phyloP scores from a whole-genome alignment of 30 jellyfish, hydroid and myxozoan species.

The Aurelia sp. region DNA sequence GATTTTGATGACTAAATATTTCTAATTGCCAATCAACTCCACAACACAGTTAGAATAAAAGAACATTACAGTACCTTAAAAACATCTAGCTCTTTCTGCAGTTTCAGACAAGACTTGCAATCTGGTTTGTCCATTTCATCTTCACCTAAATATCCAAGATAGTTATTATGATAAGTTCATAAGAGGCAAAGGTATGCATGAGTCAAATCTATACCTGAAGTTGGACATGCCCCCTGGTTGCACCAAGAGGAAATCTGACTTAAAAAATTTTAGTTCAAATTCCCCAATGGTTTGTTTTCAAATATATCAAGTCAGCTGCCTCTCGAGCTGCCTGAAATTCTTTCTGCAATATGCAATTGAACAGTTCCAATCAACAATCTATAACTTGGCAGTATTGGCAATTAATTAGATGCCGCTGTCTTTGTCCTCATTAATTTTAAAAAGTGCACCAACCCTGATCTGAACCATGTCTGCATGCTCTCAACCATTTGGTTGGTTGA shows the following conservation, averaged over 20 bases:
- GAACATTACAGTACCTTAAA: neutral
- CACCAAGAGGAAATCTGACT: constrained; percentile 21
- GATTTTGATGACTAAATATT: neutral
- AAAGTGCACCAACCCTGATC: constrained; percentile 17
- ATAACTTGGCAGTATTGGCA: constrained; percentile 18
- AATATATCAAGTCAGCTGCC: constrained; percentile 9
- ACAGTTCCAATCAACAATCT: constrained; percentile 9
- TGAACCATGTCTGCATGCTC: constrained; percentile 19
- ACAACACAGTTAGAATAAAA: neutral
- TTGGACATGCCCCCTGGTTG: constrained; percentile 19
- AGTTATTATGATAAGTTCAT: constrained; percentile 5
- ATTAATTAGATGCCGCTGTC: constrained; percentile 10
- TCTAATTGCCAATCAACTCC: neutral
- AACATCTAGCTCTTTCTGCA: constrained; percentile 19
- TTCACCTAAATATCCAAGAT: constrained; percentile 17
- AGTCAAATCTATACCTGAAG: constrained; percentile 4
- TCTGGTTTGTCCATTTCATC: constrained; percentile 26
- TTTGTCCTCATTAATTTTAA: constrained; percentile 8
- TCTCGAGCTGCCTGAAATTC: too few relatives aligned
- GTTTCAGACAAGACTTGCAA: constrained; percentile 34
- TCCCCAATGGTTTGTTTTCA: constrained; percentile 5
- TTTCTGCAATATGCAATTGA: neutral
- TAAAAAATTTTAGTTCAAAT: constrained; percentile 1
- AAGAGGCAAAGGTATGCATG: constrained; percentile 13
- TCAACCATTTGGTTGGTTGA: constrained; percentile 3